Base-by-base conservation (phyloP, 2,797 vertebrate species). In the Pseudochromis fuscus region DNA sequence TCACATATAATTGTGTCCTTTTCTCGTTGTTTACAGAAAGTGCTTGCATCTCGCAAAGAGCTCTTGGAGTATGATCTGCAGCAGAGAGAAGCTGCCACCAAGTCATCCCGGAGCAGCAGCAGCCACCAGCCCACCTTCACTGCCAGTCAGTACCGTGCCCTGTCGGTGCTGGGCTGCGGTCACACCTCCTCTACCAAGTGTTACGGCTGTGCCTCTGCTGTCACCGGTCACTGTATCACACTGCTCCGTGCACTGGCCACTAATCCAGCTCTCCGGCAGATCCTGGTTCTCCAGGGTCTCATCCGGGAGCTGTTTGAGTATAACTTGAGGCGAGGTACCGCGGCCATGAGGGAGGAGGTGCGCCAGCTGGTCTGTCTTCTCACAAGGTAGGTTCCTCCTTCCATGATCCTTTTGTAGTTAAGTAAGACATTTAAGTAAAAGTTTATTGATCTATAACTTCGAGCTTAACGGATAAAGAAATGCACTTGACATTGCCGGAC, bases 151-250 rank as follows among this genome's bases (percentile, higher is more conserved):
- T 99, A 99, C 79, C 95, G 98, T 0, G 96, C 98, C n/a, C 93
- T 98, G 18, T 99, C 97, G 0, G 97, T 99, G 61, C 85, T 99
- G 16, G 96, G 98, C 83, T 98, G 97, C 0, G 98, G 97, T 71
- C 97, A 99, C 91, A 99, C 97, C 0, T 99, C 97, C 3, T 98
- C 97, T 40, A 99, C 91, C 24, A 99, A 99, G 87, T 99, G 98
- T 87, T 99, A 99, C 0, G 98, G 98, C 86, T 99, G 98, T 0
- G 97, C 98, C 31, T 99, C 98, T 0, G 98, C 98, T 0, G 98
- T 99, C 88, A 99, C 97, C 0, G 98, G 98, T 44, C 98, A 99
- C 84, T 99, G 98, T 62, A 98, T 99, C 83, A 99, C 97, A 0
- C 86, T 99, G 27, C 95, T 99, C 11, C 93, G 97, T 0, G 98